Base-by-base conservation (phyloP, 2,888 invertebrate species). In the Hypena proboscidalis region DNA sequence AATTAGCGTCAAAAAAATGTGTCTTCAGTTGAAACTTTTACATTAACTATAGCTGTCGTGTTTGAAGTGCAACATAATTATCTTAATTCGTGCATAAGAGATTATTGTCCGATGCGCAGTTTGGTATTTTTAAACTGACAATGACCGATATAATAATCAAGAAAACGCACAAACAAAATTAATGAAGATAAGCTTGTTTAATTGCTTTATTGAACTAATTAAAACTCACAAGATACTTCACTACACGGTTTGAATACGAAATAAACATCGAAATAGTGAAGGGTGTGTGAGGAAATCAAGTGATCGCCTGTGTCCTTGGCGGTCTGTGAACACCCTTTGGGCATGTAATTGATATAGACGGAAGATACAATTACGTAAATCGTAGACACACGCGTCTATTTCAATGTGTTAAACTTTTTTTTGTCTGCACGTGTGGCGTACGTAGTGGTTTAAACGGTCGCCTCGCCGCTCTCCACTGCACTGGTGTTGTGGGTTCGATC, bases 261-360 rank as follows among this genome's bases (percentile, higher is more conserved):
- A 36, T 46, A 40, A 37, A 20, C 8, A 38, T 37, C 19, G 22
- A 19, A 31, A 26, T 35, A 21, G 45, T 46, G 58, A 51, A 61
- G 48, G 51, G 47, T 48, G 41, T 50, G 36, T 61, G 43, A 55
- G 38, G 60, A 51, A 47, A 58, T 33, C 26, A 38, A 38, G 20
- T 26, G 45, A 45, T 34, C 19, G 14, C 33, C 26, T 36, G 44
- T 47, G 29, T 20, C 62, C 58, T 62, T 52, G 55, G 14, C 8
- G 26, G 32, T 9, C 42, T 49, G 39, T 52, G 39, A 49, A 45
- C 39, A 54, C 33, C 40, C 40, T 57, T 53, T 30, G 10, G 46
- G 36, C 7, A 8, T 21, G n/a, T n/a, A n/a, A n/a, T n/a, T n/a
- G n/a, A n/a, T n/a, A n/a, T n/a, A n/a, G n/a, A n/a, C n/a, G n/a